Base-by-base conservation (phyloP, 2,888 invertebrate genomes). In the Entomobrya proxima region DNA sequence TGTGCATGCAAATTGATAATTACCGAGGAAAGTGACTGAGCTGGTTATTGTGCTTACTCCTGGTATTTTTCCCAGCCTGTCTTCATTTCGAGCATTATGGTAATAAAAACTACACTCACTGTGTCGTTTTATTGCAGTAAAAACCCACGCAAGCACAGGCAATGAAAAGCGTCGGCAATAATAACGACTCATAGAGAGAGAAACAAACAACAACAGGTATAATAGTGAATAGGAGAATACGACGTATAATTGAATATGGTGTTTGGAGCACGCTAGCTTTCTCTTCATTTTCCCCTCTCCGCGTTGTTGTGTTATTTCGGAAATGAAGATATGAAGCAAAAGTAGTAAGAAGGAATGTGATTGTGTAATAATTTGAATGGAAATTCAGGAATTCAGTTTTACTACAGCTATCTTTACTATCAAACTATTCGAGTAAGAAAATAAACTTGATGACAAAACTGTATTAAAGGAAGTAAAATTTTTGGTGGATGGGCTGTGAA, bases 1-100 rank as follows among this genome's bases (percentile, higher is more conserved):
- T 40, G 44, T 74, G 72, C 81, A 81, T 81, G 81, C 81, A 81
- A 81, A 81, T 81, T 47, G 81, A 81, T 81, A 81, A 81, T 81
- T 81, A 81, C 58, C 9, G 52, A 69, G 40, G 35, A 64, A 67
- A 40, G 67, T 50, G 44, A 50, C 13, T 5, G 40, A 21, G 67
- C 18, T 69, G 44, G n/a, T 64, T 27, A 18, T 30, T 79, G 64
- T 27, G 27, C n/a, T 4, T 67, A 24, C 32, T 32, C 21, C 24
- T n/a, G n/a, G n/a, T 40, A 21, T 32, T 76, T 58, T 75, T 4
- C 69, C 44, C 44, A 52, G 75, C 52, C 21, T 75, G 40, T 75
- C 30, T 52, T 35, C n/a, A 75, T 75, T 35, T 52, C 21, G 15
- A 27, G 37, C 21, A 64, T 50, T 75, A 18, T 15, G 27, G 47